These are phyloP conservation scores for Phataginus tricuspis DNA, from an alignment of 2,797 vertebrate genomes.

Conservation along the genomic window DNA sequence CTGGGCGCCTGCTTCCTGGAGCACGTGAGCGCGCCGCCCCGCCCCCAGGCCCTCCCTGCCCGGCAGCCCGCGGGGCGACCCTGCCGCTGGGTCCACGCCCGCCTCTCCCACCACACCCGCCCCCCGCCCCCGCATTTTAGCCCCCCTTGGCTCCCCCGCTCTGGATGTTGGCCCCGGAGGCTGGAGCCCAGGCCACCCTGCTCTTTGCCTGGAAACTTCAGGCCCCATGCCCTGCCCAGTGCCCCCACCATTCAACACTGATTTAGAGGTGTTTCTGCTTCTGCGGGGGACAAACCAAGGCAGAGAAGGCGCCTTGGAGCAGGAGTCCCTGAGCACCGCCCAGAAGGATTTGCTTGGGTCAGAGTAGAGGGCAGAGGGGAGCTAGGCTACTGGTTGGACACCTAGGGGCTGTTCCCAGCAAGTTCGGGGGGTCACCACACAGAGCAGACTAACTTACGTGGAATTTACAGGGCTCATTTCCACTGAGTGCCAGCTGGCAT, in stretches of 20 bases:
- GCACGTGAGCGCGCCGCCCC: conserved; percentile 88
- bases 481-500: no score
- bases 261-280: not conserved
- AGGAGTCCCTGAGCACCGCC: rapidly evolving
- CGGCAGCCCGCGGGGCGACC: rapidly evolving
- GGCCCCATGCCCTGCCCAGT: not conserved
- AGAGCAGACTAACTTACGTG: not conserved
- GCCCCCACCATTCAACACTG: not conserved
- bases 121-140: no score
- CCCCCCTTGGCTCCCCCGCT: no score
- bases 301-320: not conserved
- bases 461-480: not conserved
- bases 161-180: not conserved
- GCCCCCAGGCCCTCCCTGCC: not conserved
- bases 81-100: no score
- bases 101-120: not conserved
- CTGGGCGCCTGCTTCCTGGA: conserved; percentile 97
- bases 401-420: not conserved
- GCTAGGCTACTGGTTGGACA: not conserved
- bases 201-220: not conserved
- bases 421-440: not conserved
- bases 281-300: not conserved
- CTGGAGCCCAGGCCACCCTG: no score
- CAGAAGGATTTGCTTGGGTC: not conserved
- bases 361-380: not conserved